These are phyloP conservation scores for Lasioglossum villosulum DNA, from an alignment of 2,888 invertebrate genomes.

Conservation along the genomic window DNA sequence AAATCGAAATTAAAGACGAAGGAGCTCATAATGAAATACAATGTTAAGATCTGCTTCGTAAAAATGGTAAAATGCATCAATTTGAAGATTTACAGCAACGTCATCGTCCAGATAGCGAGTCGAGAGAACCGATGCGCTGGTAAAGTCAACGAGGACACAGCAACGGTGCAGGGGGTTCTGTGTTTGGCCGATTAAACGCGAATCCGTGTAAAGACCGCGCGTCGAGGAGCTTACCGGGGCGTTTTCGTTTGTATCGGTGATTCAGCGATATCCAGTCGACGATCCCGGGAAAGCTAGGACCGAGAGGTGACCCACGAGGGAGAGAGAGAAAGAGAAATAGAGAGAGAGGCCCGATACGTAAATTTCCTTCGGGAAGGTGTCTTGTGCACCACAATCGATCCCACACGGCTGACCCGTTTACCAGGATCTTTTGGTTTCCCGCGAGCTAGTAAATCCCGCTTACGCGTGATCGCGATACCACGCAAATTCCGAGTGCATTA, in stretches of 20 bases:
- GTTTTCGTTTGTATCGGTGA: slow-evolving; percentile 41
- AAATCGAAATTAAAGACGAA: not conserved
- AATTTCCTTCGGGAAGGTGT: slow-evolving; percentile 25
- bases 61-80: not conserved
- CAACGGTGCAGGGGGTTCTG: not conserved
- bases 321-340: not conserved
- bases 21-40: not conserved
- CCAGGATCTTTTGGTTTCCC: not conserved
- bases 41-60: not conserved
- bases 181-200: slow-evolving; percentile 28
- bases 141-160: not conserved
- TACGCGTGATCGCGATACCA: slow-evolving; percentile 1
- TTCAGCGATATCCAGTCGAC: slow-evolving; percentile 28
- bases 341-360: slow-evolving; percentile 7
- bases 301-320: not conserved
- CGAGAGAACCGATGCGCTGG: not conserved
- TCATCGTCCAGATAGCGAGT: not conserved
- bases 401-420: slow-evolving; percentile 2
- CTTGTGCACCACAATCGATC: slow-evolving; percentile 6
- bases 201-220: slow-evolving; percentile 26
- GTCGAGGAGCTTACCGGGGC: slow-evolving; percentile 19
- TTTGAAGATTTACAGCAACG: not conserved
- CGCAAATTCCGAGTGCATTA: slow-evolving; percentile 1
- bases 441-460: slow-evolving; percentile 8
- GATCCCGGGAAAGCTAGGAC: slow-evolving; percentile 22